phyloP scores from a whole-genome alignment of 2,797 vertebrate genomes.

The Todus mexicanus region DNA sequence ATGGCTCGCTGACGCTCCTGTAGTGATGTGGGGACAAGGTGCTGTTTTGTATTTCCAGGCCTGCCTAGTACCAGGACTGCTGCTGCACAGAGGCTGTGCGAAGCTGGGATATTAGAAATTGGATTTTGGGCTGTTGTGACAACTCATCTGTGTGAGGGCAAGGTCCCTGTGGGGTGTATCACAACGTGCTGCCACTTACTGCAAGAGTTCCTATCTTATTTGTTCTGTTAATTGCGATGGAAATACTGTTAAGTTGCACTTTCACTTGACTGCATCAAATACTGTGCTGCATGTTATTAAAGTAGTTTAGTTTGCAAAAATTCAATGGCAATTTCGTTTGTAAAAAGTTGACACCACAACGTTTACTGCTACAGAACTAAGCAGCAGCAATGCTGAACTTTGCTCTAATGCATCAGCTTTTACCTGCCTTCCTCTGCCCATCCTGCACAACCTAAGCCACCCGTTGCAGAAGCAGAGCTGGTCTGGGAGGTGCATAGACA shows the following conservation, averaged over 20 bases:
- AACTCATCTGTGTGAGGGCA: not conserved
- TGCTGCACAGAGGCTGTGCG: accelerated
- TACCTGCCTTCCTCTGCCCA: not conserved
- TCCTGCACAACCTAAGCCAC: not conserved
- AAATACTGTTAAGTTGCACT: not conserved
- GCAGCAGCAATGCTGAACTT: not conserved
- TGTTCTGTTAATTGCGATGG: not conserved
- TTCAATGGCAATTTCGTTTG: not conserved
- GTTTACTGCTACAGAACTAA: not conserved
- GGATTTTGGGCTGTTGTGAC: not conserved
- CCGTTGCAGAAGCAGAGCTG: not conserved
- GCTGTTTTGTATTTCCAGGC: not conserved
- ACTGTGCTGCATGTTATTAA: not conserved
- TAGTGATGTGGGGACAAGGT: not conserved
- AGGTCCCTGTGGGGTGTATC: not conserved
- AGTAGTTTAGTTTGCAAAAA: not conserved
- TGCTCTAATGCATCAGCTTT: not conserved
- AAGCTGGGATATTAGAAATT: not conserved
- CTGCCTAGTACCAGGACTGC: not conserved
- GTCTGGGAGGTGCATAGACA: not conserved
- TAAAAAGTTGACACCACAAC: not conserved
- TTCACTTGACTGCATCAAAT: not conserved
- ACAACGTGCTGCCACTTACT: not conserved
- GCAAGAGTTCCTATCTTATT: not conserved
- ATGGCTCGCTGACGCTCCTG: not conserved